Base-by-base conservation (phyloP, 2,888 invertebrate genomes). In the Hirtodrosophila trivittata region DNA sequence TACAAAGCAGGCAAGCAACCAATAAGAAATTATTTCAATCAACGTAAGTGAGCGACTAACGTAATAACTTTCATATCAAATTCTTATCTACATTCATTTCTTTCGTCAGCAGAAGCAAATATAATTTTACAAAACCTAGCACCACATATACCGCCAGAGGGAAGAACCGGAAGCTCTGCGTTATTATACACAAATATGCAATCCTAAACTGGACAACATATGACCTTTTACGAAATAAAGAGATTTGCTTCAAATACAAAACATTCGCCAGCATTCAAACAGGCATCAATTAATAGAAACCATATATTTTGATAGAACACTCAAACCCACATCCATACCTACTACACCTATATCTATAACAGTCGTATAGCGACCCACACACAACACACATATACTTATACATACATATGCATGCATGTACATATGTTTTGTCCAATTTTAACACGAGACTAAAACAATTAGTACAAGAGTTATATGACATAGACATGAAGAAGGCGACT, bases 241-340 rank as follows among this genome's bases (percentile, higher is more conserved):
- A 85, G 76, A 80, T 82, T 82, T 85, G 56, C 73, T 70, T 77
- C 55, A 73, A 66, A 71, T 65, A 77, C 58, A 66, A 54, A 72
- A 50, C 55, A 63, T 71, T 85, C 71, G 42, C 58, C 51, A 59
- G 72, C 66, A 66, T 73, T 83, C 63, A 69, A 77, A 59, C 72
- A 72, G 59, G 65, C 67, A 81, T 71, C 32, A 76, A 59, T 66
- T 78, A 68, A 59, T 73, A 65, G 62, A 64, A 70, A 49, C 16
- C 82, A 63, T 63, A 66, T 71, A 51, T 66, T 75, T 73, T 59
- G 62, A 73, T 59, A 56, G 41, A 63, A 14, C n/a, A 18, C 30
- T 45, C 39, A 41, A 33, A 41, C 8, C 26, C 21, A 32, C 25
- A 14, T 64, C 46, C 35, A 54, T 25, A 47, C 37, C 14, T 35